Base-by-base conservation (phyloP, 1,140 invertebrate genomes). In the Cherax quadricarinatus region DNA sequence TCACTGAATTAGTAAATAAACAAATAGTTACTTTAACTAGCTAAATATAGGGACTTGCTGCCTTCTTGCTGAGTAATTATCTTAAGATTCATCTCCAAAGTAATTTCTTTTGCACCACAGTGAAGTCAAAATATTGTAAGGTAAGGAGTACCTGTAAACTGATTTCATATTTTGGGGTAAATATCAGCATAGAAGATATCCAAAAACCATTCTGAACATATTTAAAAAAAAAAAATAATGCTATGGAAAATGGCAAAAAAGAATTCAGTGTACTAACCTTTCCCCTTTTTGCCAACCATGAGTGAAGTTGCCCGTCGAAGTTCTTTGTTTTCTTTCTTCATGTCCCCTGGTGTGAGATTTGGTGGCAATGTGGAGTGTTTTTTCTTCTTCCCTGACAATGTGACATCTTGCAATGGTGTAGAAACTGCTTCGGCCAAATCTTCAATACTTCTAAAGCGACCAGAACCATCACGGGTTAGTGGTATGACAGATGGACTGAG, bases 241-340 rank as follows among this genome's bases (percentile, higher is more conserved):
- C 16, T 30, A 21, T 75, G 12, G 24, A 75, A 21, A 21, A 30
- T 21, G 30, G 12, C 24, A 75, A 75, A 75, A 75, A 86, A 41
- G 9, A 83, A n/a, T n/a, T 18, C 4, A 53, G 51, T 10, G 3
- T 18, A 84, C 89, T 81, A 66, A 87, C 90, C 90, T 91, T 91
- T 91, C 48, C 85, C 85, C 53, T 91, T 91, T 81, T 91, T 91
- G 84, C 90, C 90, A 30, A 91, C 90, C 90, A 91, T 91, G 21
- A 91, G 60, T 3, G 90, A 91, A 21, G 90, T 91, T 9, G 90
- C 90, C 66, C 90, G 84, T 10, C 90, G 90, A 7, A 91, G 90
- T 57, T 91, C 90, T 73, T 91, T 91, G 70, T 91, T 91, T 53
- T 91, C 90, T 80, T 91, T 91, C 60, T 87, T 86, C 60, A 91